phyloP scores from a whole-genome alignment of 2,888 invertebrate genomes.

The Escarpia spicata region DNA sequence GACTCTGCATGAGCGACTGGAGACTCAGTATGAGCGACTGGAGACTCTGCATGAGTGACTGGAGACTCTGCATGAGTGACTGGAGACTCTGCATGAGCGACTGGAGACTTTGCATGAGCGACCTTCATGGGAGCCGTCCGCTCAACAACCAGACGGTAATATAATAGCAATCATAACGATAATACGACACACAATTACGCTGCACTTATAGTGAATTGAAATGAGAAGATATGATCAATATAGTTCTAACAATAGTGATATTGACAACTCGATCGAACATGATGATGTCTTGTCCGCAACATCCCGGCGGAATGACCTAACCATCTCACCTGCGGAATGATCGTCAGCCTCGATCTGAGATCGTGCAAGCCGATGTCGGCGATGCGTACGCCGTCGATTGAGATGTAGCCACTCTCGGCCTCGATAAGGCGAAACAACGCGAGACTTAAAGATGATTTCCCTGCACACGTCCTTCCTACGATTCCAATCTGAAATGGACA shows the following conservation, averaged over 20 bases:
- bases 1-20: no score
- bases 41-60: no score
- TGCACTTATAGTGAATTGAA: not conserved
- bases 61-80: no score
- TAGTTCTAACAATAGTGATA: not conserved
- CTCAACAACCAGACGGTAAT: no score
- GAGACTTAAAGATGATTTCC: constrained; percentile 57
- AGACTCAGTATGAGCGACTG: no score
- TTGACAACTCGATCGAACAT: not conserved
- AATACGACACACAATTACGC: no score
- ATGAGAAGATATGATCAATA: not conserved
- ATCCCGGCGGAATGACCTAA: not conserved
- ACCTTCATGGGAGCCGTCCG: no score
- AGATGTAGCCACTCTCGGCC: constrained; percentile 51
- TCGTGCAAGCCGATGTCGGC: constrained; percentile 73
- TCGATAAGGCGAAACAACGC: constrained; percentile 57
- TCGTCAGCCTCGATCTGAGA: constrained; percentile 55
- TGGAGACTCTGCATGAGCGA: no score
- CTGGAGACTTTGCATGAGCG: no score
- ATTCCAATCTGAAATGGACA: constrained; percentile 50
- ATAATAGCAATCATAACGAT: no score
- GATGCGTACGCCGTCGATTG: constrained; percentile 53
- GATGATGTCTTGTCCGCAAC: no score
- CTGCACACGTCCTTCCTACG: constrained; percentile 59
- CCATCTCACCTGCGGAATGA: constrained; percentile 68